These are phyloP conservation scores for Psilanteris sp. DNA, from an alignment of 1,140 invertebrate species.

Conservation along the genomic window DNA sequence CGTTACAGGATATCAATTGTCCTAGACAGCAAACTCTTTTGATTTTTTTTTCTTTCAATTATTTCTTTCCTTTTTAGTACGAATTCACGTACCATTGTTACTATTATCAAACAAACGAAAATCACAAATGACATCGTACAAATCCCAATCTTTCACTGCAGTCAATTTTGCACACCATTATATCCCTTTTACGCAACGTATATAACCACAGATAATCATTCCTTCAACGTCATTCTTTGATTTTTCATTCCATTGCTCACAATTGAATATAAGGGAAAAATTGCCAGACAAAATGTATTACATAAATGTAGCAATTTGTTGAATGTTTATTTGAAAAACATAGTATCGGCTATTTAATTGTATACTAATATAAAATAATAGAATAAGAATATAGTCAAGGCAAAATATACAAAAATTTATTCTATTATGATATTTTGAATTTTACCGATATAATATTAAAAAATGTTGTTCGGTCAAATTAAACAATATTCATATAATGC, in stretches of 20 bases:
- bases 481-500: too few species aligned
- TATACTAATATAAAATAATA: too few species aligned
- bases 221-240: conserved; percentile 15
- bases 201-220: conserved; percentile 24
- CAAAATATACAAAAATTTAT: too few species aligned
- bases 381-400: too few species aligned
- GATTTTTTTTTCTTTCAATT: background rate
- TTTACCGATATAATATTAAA: too few species aligned
- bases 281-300: background rate
- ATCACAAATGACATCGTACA: conserved; percentile 36
- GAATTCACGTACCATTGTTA: conserved; percentile 35
- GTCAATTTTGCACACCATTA: conserved; percentile 34
- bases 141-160: conserved; percentile 49
- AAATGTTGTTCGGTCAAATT: too few species aligned
- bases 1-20: conserved; percentile 50
- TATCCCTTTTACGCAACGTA: conserved; percentile 22
- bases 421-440: too few species aligned
- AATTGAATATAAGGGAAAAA: background rate
- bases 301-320: background rate
- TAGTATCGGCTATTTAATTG: too few species aligned
- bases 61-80: conserved; percentile 26
- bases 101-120: conserved; percentile 10
- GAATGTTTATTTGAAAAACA: background rate
- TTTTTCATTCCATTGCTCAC: background rate
- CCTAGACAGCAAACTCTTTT: conserved; percentile 8